A percentile compares a stretch with the other conserved stretches of the same genome.
These are phyloP conservation scores for Pithys albifrons DNA, from an alignment of 2,113 vertebrate genomes.

Conservation along the genomic window DNA sequence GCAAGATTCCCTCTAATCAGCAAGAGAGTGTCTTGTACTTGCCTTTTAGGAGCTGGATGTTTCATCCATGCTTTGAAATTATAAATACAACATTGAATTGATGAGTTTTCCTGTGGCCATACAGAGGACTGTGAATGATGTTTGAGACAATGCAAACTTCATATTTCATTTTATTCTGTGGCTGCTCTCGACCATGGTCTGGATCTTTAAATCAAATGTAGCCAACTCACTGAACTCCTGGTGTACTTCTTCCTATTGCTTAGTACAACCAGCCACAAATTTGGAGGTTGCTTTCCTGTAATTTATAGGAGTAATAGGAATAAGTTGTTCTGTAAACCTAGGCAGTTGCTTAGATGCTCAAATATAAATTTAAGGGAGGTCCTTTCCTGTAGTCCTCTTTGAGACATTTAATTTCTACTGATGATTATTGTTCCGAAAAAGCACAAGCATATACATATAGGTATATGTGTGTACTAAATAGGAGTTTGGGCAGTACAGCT, in stretches of 20 bases:
- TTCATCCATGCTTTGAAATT: not conserved
- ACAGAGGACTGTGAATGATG: not conserved
- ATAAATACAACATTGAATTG: not conserved
- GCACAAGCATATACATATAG: not conserved
- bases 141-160: not conserved
- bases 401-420: not conserved
- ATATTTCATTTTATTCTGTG: not conserved
- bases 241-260: not conserved
- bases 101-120: not conserved
- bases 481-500: not conserved
- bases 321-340: not conserved
- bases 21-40: not conserved
- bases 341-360: not conserved
- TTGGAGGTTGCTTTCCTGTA: not conserved
- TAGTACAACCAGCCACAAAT: not conserved
- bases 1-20: not conserved
- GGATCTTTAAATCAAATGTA: not conserved
- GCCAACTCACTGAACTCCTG: not conserved
- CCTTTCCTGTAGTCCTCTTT: not conserved
- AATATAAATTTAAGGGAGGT: not conserved
- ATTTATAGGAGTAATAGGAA: not conserved
- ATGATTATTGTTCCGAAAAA: not conserved
- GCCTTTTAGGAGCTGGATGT: not conserved
- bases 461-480: not conserved
- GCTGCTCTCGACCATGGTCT: not conserved